Base-by-base conservation (phyloP, 2,797 vertebrate species). In the Capromys pilorides region DNA sequence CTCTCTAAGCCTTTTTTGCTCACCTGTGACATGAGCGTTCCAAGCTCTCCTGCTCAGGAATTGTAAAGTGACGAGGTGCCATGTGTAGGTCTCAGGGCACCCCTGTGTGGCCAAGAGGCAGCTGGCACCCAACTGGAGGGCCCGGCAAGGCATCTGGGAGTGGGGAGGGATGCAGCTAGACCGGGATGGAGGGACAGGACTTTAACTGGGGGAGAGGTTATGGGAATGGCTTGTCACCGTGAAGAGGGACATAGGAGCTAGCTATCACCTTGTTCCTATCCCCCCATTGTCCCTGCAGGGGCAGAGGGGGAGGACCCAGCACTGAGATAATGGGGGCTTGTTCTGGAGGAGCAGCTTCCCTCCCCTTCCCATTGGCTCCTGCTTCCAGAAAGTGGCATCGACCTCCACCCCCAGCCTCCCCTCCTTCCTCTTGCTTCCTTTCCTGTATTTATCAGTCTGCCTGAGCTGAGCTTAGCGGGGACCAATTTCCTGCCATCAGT, bases 391-490 rank as follows among this genome's bases (percentile, higher is more conserved):
- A 86, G 97, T 96, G 88, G 96, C 96, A 96, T 98, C 97, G 97
- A 98, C 97, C 98, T 22, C 71, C 51, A 3, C 96, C 97, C 93
- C 69, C 83, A 98, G 98, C 98, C 21, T 64, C 75, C 66, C 69
- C 12, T 61, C 4, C 0, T 66, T 98, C 98, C 98, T 99, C 98
- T 98, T 98, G 97, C 97, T 98, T 95, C 96, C 96, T 98, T 97
- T 97, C 96, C 96, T 96, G 97, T 98, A 98, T 99, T 98, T 99
- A 99, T 99, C 99, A 98, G 98, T 98, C 98, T 98, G 98, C 98
- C 98, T 97, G 98, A 97, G 97, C 98, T 98, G 97, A 69, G 98
- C 98, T 98, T 97, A 98, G 97, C 59, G 80, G 98, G 97, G 98
- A 99, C 99, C 98, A 98, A 98, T 99, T 99, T 99, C 98, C 97